These are phyloP conservation scores for rat (Rattus norvegicus) DNA, from an alignment of 2,113 vertebrate species.

Conservation along the genomic window GRCr8 NC_086022.1:154471001-154471500, in stretches of 20 bases:
- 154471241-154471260: background rate
- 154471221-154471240: background rate
- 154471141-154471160: background rate
- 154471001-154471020: background rate
- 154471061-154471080: background rate
- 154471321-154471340: background rate
- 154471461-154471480: background rate
- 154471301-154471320: background rate
- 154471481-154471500: background rate
- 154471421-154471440: background rate
- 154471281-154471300: background rate
- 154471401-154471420: background rate
- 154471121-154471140: background rate
- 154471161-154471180: background rate
- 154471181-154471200: background rate
- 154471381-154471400: background rate
- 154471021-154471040: background rate
- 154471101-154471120: conserved; percentile 20
- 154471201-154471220: background rate
- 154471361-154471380: background rate
- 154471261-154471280: background rate
- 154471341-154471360: background rate
- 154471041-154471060: conserved; percentile 14
- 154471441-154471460: background rate
- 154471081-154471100: background rate